phyloP scores from a whole-genome alignment of 2,113 vertebrate genomes.

The Desmodus rotundus region DNA sequence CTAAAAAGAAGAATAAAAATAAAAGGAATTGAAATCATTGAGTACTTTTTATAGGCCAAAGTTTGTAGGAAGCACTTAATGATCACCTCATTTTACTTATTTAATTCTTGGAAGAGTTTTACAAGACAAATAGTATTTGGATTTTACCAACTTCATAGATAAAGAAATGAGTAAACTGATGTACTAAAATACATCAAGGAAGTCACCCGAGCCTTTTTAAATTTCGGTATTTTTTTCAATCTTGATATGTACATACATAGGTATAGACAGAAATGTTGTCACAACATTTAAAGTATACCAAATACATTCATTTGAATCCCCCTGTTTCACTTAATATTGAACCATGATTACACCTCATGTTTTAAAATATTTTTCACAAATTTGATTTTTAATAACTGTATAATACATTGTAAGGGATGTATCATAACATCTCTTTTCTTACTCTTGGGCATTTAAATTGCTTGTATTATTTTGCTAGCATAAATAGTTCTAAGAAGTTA shows the following conservation, averaged over 20 bases:
- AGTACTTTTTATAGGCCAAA: background rate
- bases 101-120: background rate
- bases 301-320: background rate
- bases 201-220: background rate
- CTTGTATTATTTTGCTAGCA: background rate
- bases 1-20: background rate
- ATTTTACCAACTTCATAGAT: background rate
- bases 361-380: conserved; percentile 5
- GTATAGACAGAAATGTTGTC: background rate
- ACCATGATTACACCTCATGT: background rate
- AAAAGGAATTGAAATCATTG: background rate
- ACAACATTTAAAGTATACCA: background rate
- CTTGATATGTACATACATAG: background rate
- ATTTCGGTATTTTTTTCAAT: background rate
- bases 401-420: background rate
- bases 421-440: background rate
- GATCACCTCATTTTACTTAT: background rate
- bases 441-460: background rate
- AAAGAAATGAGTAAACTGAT: background rate
- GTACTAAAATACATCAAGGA: background rate
- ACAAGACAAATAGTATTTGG: background rate
- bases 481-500: background rate
- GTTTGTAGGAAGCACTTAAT: background rate
- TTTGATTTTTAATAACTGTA: background rate
- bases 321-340: background rate